Evolutionary conservation across 2,888 invertebrate genomes (phyloP).

Genomic region (Pandemis cinnamomeana): DNA sequence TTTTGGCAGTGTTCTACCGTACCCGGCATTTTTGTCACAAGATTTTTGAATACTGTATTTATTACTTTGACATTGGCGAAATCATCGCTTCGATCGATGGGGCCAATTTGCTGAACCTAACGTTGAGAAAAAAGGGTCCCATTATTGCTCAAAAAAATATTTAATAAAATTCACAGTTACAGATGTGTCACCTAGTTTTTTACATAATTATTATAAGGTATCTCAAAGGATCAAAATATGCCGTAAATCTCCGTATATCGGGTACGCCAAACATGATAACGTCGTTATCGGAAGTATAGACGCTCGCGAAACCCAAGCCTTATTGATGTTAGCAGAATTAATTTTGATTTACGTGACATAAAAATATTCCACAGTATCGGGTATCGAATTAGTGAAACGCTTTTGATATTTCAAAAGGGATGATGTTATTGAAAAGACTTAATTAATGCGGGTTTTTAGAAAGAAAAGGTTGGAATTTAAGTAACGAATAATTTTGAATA

Average conservation of each 20-base stretch:
- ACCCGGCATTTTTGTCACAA: too few species aligned
- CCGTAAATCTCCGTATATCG: not conserved
- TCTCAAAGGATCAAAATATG: not conserved
- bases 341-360: not conserved
- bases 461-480: not conserved
- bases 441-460: not conserved
- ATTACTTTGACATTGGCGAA: too few species aligned
- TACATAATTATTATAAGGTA: not conserved
- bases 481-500: not conserved
- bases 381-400: not conserved
- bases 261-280: not conserved
- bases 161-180: too few species aligned
- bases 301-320: not conserved
- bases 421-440: not conserved
- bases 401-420: constrained; percentile 1
- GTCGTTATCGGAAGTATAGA: not conserved
- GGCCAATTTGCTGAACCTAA: too few species aligned
- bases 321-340: not conserved
- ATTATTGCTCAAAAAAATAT: too few species aligned
- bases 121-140: too few species aligned
- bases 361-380: not conserved
- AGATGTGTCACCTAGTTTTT: not conserved
- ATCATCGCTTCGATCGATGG: too few species aligned
- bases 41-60: too few species aligned
- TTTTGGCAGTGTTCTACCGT: too few species aligned